Evolutionary conservation across 2,888 invertebrate genomes (phyloP).

Genomic region (Pyralis farinalis): DNA sequence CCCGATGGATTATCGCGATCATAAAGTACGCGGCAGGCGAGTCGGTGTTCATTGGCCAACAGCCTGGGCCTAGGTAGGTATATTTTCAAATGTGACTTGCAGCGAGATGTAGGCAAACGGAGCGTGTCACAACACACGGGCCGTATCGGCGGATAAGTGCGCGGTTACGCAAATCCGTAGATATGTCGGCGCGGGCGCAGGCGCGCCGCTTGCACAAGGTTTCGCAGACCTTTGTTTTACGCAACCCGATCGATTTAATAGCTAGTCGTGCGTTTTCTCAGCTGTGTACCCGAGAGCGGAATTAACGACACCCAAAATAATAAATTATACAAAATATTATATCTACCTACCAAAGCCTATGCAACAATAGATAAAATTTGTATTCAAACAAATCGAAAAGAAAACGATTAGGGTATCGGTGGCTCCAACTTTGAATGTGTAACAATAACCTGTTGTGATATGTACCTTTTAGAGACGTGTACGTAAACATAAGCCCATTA

Average conservation of each 20-base stretch:
- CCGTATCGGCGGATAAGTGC: slow-evolving; percentile 76
- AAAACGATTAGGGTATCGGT: slow-evolving; percentile 32
- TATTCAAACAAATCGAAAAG: slow-evolving; percentile 28
- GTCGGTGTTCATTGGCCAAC: slow-evolving; percentile 6
- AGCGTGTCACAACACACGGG: slow-evolving; percentile 73
- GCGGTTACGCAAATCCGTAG: slow-evolving; percentile 79
- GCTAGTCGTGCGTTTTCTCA: slow-evolving; percentile 75
- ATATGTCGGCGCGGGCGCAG: slow-evolving; percentile 71
- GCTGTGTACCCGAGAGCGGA: slow-evolving; percentile 57
- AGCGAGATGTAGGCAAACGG: slow-evolving; percentile 55
- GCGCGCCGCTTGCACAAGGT: slow-evolving; percentile 80
- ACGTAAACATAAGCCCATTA: slow-evolving; percentile 39
- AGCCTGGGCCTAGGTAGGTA: slow-evolving; percentile 17
- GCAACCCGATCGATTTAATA: slow-evolving; percentile 79
- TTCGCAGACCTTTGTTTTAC: slow-evolving; percentile 81
- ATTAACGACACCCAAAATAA: slow-evolving; percentile 38
- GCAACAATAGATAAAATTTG: slow-evolving; percentile 13
- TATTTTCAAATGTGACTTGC: slow-evolving; percentile 39
- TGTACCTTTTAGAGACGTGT: slow-evolving; percentile 29
- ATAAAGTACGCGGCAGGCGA: slow-evolving; percentile 2
- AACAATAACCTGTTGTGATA: slow-evolving; percentile 44
- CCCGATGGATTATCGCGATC: slow-evolving; percentile 1
- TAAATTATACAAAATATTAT: slow-evolving; percentile 35
- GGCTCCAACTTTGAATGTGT: slow-evolving; percentile 24
- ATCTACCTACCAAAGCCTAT: slow-evolving; percentile 14